Percentiles rank a stretch among this genome's conserved stretches.
Evolutionary conservation across 2,113 vertebrate species (phyloP).

Genomic region (Paraplagusia blochii): DNA sequence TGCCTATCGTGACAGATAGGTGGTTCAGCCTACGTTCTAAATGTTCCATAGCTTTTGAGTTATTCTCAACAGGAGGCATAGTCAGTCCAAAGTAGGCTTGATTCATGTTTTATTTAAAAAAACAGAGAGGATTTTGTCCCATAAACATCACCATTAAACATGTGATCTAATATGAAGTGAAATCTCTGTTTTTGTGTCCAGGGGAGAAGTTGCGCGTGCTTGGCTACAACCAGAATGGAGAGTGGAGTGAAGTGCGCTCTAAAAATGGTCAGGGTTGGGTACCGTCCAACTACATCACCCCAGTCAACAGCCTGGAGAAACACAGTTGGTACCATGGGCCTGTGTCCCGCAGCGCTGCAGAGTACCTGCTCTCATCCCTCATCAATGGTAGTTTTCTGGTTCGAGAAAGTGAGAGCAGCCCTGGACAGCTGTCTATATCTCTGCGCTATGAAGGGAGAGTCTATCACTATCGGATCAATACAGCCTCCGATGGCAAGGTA

Average conservation of each 20-base stretch:
- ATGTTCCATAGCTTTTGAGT: conserved; percentile 44
- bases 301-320: conserved; percentile 98
- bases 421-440: conserved; percentile 95
- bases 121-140: no score
- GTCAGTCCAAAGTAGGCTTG: neutral
- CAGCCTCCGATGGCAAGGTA: conserved; percentile 91
- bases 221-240: conserved; percentile 98
- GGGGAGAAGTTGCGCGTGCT: conserved; percentile 96
- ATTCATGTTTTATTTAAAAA: no score
- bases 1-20: conserved; percentile 34
- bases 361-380: conserved; percentile 94
- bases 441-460: conserved; percentile 96
- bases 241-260: conserved; percentile 97
- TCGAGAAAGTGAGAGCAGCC: conserved; percentile 97
- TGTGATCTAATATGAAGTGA: neutral
- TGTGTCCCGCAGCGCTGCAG: conserved; percentile 93
- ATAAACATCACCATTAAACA: neutral
- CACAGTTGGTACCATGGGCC: conserved; percentile 99
- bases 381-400: conserved; percentile 99
- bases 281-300: conserved; percentile 98
- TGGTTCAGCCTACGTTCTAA: conserved; percentile 36
- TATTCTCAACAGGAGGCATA: conserved; percentile 24
- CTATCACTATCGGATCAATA: conserved; percentile 99
- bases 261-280: conserved; percentile 99
- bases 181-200: conserved; percentile 48